A percentile compares a stretch with the other conserved stretches of the same genome.
Conservation (phyloP, 2,113 vertebrate species). For the Bostrychus sinensis region DNA sequence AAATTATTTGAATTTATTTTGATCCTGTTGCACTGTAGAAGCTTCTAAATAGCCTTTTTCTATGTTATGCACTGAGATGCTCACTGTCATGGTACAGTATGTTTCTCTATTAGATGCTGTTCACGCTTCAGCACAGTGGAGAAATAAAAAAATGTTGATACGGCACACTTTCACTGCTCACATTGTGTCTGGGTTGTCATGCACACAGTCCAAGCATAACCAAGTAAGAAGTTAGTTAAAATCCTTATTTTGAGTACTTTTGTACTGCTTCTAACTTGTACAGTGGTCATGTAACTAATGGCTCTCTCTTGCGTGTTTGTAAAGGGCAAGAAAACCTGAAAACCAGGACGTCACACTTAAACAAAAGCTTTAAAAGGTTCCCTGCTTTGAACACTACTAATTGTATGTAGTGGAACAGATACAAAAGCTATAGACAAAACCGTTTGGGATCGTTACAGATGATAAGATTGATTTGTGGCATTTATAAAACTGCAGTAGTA, state of each 20-base stretch:
- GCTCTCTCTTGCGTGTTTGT: too few relatives aligned
- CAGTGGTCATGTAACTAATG: not conserved
- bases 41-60: not conserved
- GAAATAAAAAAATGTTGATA: constrained; percentile 12
- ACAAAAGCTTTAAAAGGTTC: not conserved
- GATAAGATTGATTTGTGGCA: too few relatives aligned
- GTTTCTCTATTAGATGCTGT: constrained; percentile 39
- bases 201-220: constrained; percentile 6
- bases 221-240: not conserved
- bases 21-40: not conserved
- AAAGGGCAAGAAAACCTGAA: too few relatives aligned
- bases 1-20: not conserved
- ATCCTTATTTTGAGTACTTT: not conserved
- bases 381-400: not conserved
- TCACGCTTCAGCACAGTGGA: constrained; percentile 22
- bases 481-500: not conserved
- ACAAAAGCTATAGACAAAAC: not conserved
- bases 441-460: not conserved
- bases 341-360: not conserved
- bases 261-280: not conserved
- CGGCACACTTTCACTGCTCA: not conserved
- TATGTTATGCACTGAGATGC: not conserved
- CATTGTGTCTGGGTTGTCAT: constrained; percentile 19
- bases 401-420: not conserved
- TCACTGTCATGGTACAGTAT: constrained; percentile 22